These are phyloP conservation scores for Hirundo rustica DNA, from an alignment of 2,797 vertebrate genomes.

Conservation along the genomic window DNA sequence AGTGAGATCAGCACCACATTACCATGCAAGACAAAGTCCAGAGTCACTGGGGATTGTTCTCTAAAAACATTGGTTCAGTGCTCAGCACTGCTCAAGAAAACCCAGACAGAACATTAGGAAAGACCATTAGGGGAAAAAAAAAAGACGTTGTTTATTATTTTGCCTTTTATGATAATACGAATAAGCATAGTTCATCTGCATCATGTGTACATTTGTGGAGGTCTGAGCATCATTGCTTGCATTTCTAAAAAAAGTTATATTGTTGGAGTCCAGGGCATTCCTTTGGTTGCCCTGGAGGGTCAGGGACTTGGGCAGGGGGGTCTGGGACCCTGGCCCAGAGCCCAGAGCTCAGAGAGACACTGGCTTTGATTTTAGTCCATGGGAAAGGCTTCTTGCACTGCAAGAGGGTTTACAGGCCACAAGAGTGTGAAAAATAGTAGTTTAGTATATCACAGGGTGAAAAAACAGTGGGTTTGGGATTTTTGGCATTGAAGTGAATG, in stretches of 20 bases:
- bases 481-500: too few relatives aligned
- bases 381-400: too few relatives aligned
- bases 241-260: neutral
- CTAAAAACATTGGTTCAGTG: neutral
- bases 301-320: too few relatives aligned
- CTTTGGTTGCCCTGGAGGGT: too few relatives aligned
- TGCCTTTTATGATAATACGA: neutral
- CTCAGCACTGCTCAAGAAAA: neutral
- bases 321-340: too few relatives aligned
- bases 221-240: neutral
- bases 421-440: too few relatives aligned
- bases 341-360: too few relatives aligned
- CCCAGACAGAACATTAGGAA: neutral
- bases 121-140: fast-evolving
- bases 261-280: too few relatives aligned
- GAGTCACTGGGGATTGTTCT: neutral
- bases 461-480: too few relatives aligned
- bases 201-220: neutral
- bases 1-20: neutral
- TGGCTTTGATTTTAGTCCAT: too few relatives aligned
- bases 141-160: neutral
- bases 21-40: neutral
- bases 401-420: too few relatives aligned
- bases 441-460: too few relatives aligned
- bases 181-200: neutral